Evolutionary conservation across 1,140 invertebrate species (phyloP).

Genomic region (Lepidurus apus): DNA sequence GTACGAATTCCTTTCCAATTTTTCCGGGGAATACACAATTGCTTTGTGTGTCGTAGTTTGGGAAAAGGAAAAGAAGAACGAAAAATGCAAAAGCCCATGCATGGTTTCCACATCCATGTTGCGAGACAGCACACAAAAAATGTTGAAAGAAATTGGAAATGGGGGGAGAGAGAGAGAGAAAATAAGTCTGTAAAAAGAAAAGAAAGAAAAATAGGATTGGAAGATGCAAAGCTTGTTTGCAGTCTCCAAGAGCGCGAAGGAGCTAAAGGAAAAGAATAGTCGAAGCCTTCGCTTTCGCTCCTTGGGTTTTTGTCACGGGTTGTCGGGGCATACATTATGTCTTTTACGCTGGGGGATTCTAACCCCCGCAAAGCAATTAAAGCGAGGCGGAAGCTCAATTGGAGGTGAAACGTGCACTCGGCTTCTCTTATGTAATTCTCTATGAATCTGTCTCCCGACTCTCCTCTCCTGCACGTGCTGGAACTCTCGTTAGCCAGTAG

Average conservation of each 20-base stretch:
- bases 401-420: constrained; percentile 16
- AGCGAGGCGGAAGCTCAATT: constrained; percentile 17
- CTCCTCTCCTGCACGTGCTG: constrained; percentile 5
- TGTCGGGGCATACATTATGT: constrained; percentile 21
- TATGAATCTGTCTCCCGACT: background rate
- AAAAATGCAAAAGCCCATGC: constrained; percentile 9
- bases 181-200: background rate
- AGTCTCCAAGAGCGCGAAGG: background rate
- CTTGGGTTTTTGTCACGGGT: constrained; percentile 13
- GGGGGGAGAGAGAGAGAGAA: background rate
- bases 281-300: background rate
- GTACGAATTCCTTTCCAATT: constrained; percentile 15
- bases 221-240: constrained; percentile 21
- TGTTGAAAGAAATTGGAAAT: background rate
- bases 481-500: background rate
- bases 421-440: constrained; percentile 7
- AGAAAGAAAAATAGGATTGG: constrained; percentile 9
- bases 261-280: background rate
- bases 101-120: constrained; percentile 17
- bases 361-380: constrained; percentile 21
- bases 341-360: constrained; percentile 21
- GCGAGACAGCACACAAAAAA: background rate
- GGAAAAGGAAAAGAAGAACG: background rate
- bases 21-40: background rate
- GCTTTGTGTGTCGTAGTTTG: constrained; percentile 13